These are phyloP conservation scores for Sebastes alutus DNA, from an alignment of 2,797 vertebrate genomes.

Conservation along the genomic window DNA sequence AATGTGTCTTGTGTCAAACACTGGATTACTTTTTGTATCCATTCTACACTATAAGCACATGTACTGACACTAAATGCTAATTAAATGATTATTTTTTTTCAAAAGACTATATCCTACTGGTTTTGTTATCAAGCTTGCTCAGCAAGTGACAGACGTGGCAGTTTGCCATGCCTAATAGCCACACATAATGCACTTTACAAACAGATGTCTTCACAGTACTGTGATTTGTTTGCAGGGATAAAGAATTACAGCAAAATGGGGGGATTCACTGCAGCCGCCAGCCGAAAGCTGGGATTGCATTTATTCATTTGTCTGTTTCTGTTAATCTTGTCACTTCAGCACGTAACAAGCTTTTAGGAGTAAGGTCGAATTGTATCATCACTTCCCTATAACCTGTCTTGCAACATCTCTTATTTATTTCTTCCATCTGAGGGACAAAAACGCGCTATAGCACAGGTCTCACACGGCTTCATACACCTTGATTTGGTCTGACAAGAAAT, in stretches of 20 bases:
- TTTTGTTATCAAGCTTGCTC: constrained; percentile 13
- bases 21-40: not conserved
- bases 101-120: not conserved
- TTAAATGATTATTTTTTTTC: not conserved
- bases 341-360: constrained; percentile 1
- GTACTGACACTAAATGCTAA: constrained; percentile 2
- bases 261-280: constrained; percentile 12
- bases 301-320: constrained; percentile 17
- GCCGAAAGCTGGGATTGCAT: constrained; percentile 18
- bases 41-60: not conserved
- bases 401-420: not conserved
- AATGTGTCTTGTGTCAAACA: not conserved
- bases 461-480: not conserved
- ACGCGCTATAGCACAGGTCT: not conserved
- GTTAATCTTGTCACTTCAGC: not conserved
- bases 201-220: constrained; percentile 42
- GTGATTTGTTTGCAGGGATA: constrained; percentile 31
- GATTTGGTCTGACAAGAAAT: not conserved
- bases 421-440: not conserved
- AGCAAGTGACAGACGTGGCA: not conserved
- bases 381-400: not conserved
- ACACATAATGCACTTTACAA: constrained; percentile 33
- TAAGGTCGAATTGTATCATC: not conserved
- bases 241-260: constrained; percentile 33
- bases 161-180: constrained; percentile 4